These are phyloP conservation scores for Ageneiosus marmoratus DNA, from an alignment of 2,113 vertebrate species.

Conservation along the genomic window DNA sequence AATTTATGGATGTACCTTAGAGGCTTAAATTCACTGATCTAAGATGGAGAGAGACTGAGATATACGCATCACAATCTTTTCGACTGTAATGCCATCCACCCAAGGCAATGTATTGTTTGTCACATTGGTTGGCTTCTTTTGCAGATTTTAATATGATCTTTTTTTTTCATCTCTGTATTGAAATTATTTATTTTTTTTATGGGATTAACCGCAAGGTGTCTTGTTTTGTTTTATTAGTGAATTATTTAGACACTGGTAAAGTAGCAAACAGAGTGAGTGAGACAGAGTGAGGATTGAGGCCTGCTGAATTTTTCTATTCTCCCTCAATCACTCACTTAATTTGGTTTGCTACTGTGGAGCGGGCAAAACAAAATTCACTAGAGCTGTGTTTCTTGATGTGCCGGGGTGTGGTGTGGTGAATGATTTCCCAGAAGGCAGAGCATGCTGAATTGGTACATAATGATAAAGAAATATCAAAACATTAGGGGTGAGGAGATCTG, in stretches of 20 bases:
- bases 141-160: constrained; percentile 77
- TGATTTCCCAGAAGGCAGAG: constrained; percentile 76
- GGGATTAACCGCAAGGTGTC: constrained; percentile 75
- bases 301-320: constrained; percentile 61
- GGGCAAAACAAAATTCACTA: constrained; percentile 53
- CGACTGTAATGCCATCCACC: constrained; percentile 71
- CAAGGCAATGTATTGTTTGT: constrained; percentile 75
- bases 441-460: constrained; percentile 70
- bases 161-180: constrained; percentile 75
- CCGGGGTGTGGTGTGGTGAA: constrained; percentile 55
- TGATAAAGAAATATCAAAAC: constrained; percentile 69
- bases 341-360: constrained; percentile 68
- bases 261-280: constrained; percentile 54
- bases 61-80: constrained; percentile 65
- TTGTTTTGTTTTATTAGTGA: constrained; percentile 80
- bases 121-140: constrained; percentile 71
- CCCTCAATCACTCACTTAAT: constrained; percentile 72
- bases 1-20: constrained; percentile 18
- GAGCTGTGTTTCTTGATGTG: constrained; percentile 63
- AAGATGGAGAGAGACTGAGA: constrained; percentile 19
- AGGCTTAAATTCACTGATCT: constrained; percentile 34
- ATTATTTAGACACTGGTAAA: constrained; percentile 74
- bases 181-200: constrained; percentile 77
- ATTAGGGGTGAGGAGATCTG: constrained; percentile 61
- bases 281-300: constrained; percentile 55